Base-by-base conservation (phyloP, 2,113 vertebrate species). In the Abramis brama region DNA sequence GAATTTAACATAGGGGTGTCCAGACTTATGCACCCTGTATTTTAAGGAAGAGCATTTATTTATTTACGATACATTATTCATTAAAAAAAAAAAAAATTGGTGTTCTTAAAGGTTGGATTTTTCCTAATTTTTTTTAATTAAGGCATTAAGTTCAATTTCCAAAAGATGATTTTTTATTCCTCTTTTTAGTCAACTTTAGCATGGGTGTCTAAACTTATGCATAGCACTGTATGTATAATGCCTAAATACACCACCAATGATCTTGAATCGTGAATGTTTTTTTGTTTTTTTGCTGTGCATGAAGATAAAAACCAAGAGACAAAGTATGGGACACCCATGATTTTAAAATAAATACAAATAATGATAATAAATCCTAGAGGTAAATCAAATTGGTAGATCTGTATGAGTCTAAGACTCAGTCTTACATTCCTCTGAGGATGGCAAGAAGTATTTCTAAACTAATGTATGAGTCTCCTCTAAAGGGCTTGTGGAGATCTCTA, bases 391-490 rank as follows among this genome's bases (percentile, higher is more conserved):
- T 59, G 25, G 33, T 45, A 30, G 33, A 71, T 71, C 64, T 64
- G 17, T 33, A 70, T 70, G 64, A 64, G 73, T 89, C 43, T 43
- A 43, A 43, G 39, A 43, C 39, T 43, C 39, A 43, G 0, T 43
- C 78, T 86, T 80, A 83, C 50, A 30, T 52, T 78, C 75, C 64
- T 64, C 36, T 76, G 68, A 82, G 81, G 78, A 60, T 76, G 82
- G 50, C 13, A 84, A 82, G 74, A 45, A 33, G 84, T 86, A 47
- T 90, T 89, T 90, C 85, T 73, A 79, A 60, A 76, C 90, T 88
- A 88, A 92, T 92, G 84, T 85, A 91, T 91, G 89, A 89, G 82
- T 76, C 62, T 80, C 86, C 89, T 92, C 90, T 79, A 86, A 50
- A 84, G 91, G 89, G 87, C 88, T 85, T 60, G 79, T 66, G 52